These are phyloP conservation scores for Tautogolabrus adspersus DNA, from an alignment of 2,113 vertebrate species.

Conservation along the genomic window DNA sequence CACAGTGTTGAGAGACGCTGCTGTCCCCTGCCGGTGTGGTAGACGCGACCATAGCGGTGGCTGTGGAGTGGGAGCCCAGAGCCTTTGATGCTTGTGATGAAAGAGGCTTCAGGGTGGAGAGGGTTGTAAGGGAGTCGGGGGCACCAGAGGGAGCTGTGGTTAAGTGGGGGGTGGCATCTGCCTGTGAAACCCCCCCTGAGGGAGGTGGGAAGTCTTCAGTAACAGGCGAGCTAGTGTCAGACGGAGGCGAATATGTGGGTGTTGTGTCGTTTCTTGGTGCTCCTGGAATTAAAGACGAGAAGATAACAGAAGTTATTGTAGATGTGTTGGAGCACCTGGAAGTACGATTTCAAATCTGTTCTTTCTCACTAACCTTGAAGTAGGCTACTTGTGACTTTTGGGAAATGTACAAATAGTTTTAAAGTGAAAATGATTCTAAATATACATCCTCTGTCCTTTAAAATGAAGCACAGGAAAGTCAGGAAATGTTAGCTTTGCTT, in stretches of 20 bases:
- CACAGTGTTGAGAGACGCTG: slow-evolving; percentile 94
- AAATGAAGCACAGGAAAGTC: too few species aligned
- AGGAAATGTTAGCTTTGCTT: too few species aligned
- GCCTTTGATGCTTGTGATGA: slow-evolving; percentile 60
- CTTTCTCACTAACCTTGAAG: background rate
- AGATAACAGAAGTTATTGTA: background rate
- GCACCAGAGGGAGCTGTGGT: slow-evolving; percentile 58
- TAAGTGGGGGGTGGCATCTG: slow-evolving; percentile 52
- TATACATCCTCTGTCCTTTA: background rate
- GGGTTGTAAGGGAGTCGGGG: slow-evolving; percentile 51
- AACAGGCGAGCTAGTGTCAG: slow-evolving; percentile 25
- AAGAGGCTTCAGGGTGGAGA: slow-evolving; percentile 57
- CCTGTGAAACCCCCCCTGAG: slow-evolving; percentile 64
- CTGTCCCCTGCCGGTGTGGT: slow-evolving; percentile 69
- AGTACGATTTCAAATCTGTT: background rate
- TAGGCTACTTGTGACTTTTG: too few species aligned
- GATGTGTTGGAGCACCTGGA: background rate
- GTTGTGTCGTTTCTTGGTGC: slow-evolving; percentile 60
- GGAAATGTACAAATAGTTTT: background rate
- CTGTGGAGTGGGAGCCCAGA: slow-evolving; percentile 63
- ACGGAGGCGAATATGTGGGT: slow-evolving; percentile 7
- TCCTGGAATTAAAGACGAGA: slow-evolving; percentile 39
- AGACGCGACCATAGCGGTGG: slow-evolving; percentile 67
- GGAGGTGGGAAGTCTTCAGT: slow-evolving; percentile 28
- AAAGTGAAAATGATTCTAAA: background rate